Evolutionary conservation across 37 sponge, comb jelly and placozoan genomes (phyloP).

Genomic region (Diacarnus erythraeanus): DNA sequence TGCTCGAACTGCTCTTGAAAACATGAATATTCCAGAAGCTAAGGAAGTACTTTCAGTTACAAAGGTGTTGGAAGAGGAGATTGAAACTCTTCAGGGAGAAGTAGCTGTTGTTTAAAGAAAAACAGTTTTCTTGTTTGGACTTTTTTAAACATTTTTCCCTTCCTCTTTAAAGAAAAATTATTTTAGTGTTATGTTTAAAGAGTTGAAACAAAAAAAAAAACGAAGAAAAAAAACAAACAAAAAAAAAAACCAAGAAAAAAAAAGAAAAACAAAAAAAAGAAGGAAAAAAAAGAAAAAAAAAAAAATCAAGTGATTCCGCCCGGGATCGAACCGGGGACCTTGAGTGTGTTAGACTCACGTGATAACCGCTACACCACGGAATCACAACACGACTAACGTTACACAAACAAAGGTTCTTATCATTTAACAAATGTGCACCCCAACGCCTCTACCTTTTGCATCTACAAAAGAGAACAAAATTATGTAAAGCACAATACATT

Average conservation of each 20-base stretch:
- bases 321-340: slow-evolving; percentile 68
- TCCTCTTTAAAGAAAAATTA: not conserved
- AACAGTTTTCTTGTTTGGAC: not conserved
- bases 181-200: not conserved
- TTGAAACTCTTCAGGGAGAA: slow-evolving; percentile 49
- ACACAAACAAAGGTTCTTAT: not conserved
- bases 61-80: slow-evolving; percentile 73
- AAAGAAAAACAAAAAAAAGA: not conserved
- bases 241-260: not conserved
- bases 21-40: slow-evolving; percentile 86
- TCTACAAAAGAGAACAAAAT: slow-evolving; percentile 11
- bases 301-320: slow-evolving; percentile 49
- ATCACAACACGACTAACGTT: slow-evolving; percentile 5
- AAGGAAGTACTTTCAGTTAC: slow-evolving; percentile 76
- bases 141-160: not conserved
- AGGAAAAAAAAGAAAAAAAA: slow-evolving; percentile 3
- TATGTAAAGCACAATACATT: not conserved
- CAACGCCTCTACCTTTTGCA: slow-evolving; percentile 48
- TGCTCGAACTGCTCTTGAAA: slow-evolving; percentile 87
- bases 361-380: slow-evolving; percentile 68
- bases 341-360: slow-evolving; percentile 72
- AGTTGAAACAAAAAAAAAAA: not conserved
- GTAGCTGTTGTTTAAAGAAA: slow-evolving; percentile 34
- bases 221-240: not conserved
- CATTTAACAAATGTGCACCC: slow-evolving; percentile 80